phyloP scores from a whole-genome alignment of 2,113 vertebrate genomes.

The Jaculus jaculus region DNA sequence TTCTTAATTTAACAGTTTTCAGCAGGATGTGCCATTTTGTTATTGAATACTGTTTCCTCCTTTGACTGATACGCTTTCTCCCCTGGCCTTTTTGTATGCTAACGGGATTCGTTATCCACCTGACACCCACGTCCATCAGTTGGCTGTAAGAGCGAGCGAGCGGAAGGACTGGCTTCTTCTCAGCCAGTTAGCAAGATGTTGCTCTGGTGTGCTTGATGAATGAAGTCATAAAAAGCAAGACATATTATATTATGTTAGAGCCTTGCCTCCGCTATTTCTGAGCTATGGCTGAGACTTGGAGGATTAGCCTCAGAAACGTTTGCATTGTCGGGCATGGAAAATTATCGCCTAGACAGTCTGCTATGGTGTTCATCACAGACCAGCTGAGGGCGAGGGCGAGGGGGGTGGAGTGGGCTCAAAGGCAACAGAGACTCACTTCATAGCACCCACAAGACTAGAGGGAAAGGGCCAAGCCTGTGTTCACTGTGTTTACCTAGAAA shows the following conservation, averaged over 20 bases:
- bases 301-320: constrained; percentile 29
- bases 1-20: constrained; percentile 36
- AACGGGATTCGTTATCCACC: not conserved
- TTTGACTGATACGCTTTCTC: not conserved
- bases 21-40: not conserved
- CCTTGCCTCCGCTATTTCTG: constrained; percentile 58
- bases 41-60: constrained; percentile 1
- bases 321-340: constrained; percentile 34
- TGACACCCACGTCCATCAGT: constrained; percentile 47
- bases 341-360: constrained; percentile 7
- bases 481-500: fast-evolving
- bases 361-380: not conserved
- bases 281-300: constrained; percentile 45
- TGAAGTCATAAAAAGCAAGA: constrained; percentile 70
- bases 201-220: constrained; percentile 71
- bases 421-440: not conserved
- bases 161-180: not conserved
- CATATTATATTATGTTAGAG: constrained; percentile 63
- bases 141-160: not conserved
- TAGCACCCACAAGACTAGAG: fast-evolving
- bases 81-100: not conserved
- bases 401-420: not conserved
- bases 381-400: not conserved
- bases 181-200: constrained; percentile 57
- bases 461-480: fast-evolving